Evolutionary conservation across 2,888 invertebrate genomes (phyloP).

Genomic region (Selenia dentaria): DNA sequence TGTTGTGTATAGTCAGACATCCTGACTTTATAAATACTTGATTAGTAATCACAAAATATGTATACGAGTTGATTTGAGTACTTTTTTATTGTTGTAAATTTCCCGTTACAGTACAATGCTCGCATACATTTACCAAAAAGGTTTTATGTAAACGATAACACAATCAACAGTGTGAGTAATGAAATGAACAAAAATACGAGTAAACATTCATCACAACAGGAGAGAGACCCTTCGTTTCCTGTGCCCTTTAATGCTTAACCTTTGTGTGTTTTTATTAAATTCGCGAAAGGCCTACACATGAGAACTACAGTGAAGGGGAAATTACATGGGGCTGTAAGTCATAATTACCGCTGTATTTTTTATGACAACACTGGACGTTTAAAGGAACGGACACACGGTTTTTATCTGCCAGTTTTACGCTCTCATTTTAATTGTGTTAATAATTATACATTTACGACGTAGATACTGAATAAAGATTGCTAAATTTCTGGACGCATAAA

Average conservation of each 20-base stretch:
- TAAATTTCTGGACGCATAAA: background rate
- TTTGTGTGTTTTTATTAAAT: slow-evolving; percentile 41
- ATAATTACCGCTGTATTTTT: slow-evolving; percentile 33
- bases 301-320: slow-evolving; percentile 35
- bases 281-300: slow-evolving; percentile 33
- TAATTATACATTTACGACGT: slow-evolving; percentile 9
- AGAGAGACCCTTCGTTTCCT: slow-evolving; percentile 43
- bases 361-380: slow-evolving; percentile 26
- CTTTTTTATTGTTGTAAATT: no score
- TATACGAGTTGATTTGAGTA: no score
- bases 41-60: no score
- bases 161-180: no score
- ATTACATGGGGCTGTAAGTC: slow-evolving; percentile 35
- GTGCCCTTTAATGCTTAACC: slow-evolving; percentile 46
- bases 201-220: slow-evolving; percentile 20
- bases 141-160: no score
- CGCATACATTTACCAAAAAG: no score
- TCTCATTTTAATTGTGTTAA: slow-evolving; percentile 12
- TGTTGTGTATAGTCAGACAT: no score
- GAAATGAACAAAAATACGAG: no score
- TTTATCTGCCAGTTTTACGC: slow-evolving; percentile 17
- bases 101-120: no score
- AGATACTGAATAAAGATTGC: background rate
- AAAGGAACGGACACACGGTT: slow-evolving; percentile 17
- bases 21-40: no score